These are phyloP conservation scores for Drosophila yakuba DNA, from an alignment of 1,140 invertebrate genomes.

Conservation along the genomic window DNA sequence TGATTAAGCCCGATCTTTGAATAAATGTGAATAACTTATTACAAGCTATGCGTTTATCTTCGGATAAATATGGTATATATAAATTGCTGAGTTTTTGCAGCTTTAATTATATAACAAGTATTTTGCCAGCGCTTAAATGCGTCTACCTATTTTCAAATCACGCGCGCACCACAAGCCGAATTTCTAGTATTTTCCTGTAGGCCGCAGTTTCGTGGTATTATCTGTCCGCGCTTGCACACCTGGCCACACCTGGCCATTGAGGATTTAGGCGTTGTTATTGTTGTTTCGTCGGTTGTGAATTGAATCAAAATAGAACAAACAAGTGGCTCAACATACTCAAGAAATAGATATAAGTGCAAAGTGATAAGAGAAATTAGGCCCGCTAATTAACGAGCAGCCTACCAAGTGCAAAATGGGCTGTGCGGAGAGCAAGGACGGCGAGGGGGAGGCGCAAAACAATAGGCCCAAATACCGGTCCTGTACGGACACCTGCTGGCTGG, in stretches of 20 bases:
- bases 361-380: conserved; percentile 11
- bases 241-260: conserved; percentile 21
- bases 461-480: conserved; percentile 87
- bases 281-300: conserved; percentile 59
- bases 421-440: conserved; percentile 77
- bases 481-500: conserved; percentile 94
- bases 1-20: conserved; percentile 32
- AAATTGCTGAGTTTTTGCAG: background rate
- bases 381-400: background rate
- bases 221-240: background rate
- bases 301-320: conserved; percentile 57
- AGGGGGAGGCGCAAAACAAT: conserved; percentile 63
- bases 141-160: background rate
- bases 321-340: conserved; percentile 45
- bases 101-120: background rate
- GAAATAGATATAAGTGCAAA: conserved; percentile 12
- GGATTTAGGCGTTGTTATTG: conserved; percentile 45
- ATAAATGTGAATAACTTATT: conserved; percentile 59
- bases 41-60: background rate
- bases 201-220: background rate
- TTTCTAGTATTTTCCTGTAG: background rate
- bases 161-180: background rate
- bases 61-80: background rate
- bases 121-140: background rate
- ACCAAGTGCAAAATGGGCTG: conserved; percentile 75